phyloP scores from a whole-genome alignment of 2,113 vertebrate genomes.

The Lepisosteus osseus region DNA sequence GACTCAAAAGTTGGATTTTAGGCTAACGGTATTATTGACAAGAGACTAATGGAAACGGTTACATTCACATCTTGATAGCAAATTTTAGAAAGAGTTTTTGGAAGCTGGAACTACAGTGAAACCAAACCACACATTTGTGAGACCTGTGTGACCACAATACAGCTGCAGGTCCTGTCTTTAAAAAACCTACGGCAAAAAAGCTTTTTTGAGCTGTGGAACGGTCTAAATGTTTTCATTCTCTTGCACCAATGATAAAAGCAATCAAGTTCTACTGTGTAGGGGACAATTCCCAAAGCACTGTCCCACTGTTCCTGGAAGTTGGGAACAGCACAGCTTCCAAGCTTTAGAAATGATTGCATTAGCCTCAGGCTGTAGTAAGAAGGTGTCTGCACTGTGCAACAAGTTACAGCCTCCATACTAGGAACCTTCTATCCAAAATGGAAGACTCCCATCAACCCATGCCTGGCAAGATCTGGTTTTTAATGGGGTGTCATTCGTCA shows the following conservation, averaged over 20 bases:
- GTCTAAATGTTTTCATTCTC: neutral
- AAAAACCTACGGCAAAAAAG: too few species aligned
- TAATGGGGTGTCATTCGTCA: neutral
- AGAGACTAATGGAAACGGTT: too few species aligned
- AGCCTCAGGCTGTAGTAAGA: neutral
- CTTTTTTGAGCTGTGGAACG: too few species aligned
- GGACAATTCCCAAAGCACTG: neutral
- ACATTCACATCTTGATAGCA: neutral
- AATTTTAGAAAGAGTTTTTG: neutral
- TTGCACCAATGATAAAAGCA: too few species aligned
- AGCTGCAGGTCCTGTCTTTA: too few species aligned
- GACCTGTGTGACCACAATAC: conserved; percentile 58
- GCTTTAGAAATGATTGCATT: too few species aligned
- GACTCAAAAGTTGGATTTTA: neutral
- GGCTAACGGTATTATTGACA: neutral
- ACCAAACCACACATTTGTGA: conserved; percentile 54
- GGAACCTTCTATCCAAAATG: neutral
- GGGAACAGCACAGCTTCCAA: too few species aligned
- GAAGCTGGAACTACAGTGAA: conserved; percentile 49
- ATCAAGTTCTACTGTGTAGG: too few species aligned
- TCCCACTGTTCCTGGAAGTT: neutral
- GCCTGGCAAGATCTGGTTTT: conserved; percentile 17
- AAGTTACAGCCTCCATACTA: neutral
- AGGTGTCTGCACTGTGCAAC: neutral
- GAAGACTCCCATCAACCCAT: conserved; percentile 33